Evolutionary conservation across 1,140 invertebrate genomes (phyloP).

Genomic region (Gryllus bimaculatus): DNA sequence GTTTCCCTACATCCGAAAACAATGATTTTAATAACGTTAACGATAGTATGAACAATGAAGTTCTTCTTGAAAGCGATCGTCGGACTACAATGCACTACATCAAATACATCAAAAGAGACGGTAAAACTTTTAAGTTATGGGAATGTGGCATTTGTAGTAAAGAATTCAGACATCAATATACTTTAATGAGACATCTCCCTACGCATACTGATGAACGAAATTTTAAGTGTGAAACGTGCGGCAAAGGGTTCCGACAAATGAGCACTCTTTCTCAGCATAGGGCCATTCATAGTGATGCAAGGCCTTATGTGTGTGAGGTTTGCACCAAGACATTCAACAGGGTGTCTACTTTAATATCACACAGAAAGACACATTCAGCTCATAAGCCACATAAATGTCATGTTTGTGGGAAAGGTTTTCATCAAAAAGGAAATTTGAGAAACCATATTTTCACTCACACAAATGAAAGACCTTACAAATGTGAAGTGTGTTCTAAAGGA

Average conservation of each 20-base stretch:
- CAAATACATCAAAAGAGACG: constrained; percentile 51
- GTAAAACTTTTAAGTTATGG: constrained; percentile 52
- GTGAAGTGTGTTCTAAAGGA: constrained; percentile 64
- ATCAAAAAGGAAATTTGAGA: constrained; percentile 23
- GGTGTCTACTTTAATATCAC: constrained; percentile 33
- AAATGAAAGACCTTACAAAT: constrained; percentile 34
- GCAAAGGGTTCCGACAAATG: constrained; percentile 64
- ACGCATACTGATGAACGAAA: constrained; percentile 76
- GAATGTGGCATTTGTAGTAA: constrained; percentile 57
- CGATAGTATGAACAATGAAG: neutral
- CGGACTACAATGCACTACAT: constrained; percentile 47
- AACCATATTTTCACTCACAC: constrained; percentile 31
- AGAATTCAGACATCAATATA: constrained; percentile 66
- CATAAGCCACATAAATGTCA: constrained; percentile 32
- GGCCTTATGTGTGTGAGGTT: constrained; percentile 34
- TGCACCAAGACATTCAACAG: constrained; percentile 37
- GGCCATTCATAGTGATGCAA: constrained; percentile 57
- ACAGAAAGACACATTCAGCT: constrained; percentile 33
- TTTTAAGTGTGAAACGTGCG: constrained; percentile 66
- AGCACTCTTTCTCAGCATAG: constrained; percentile 62
- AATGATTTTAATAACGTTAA: neutral
- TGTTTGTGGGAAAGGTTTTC: constrained; percentile 26
- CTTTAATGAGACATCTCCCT: constrained; percentile 67
- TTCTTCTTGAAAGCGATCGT: constrained; percentile 34
- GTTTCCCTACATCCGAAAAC: neutral